These are phyloP conservation scores for Selenia dentaria DNA, from an alignment of 2,888 invertebrate species.

Conservation along the genomic window DNA sequence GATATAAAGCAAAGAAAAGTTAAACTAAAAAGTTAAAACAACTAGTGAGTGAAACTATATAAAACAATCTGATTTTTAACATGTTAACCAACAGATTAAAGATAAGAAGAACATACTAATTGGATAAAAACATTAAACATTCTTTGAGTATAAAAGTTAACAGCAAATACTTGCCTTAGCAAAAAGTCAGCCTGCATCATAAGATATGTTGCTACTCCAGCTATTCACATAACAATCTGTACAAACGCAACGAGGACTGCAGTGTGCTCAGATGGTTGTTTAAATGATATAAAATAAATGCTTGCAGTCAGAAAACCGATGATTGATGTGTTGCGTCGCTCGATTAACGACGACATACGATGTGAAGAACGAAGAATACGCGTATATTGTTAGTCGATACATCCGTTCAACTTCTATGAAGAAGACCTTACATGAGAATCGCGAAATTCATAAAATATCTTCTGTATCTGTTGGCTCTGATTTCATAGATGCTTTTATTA, in stretches of 20 bases:
- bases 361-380: background rate
- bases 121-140: background rate
- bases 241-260: conserved; percentile 5
- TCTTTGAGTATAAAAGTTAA: background rate
- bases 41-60: no score
- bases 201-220: conserved; percentile 1
- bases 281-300: conserved; percentile 7
- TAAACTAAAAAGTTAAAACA: no score
- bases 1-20: no score
- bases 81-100: background rate
- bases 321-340: conserved; percentile 4
- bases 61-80: no score
- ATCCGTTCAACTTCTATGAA: no score
- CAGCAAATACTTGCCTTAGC: background rate
- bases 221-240: conserved; percentile 22
- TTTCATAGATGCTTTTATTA: no score
- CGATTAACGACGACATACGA: conserved; percentile 6
- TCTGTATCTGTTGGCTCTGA: no score
- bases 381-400: background rate
- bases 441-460: no score
- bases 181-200: background rate
- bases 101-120: no score
- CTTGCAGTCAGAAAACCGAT: background rate
- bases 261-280: background rate
- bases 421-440: no score